Evolutionary conservation across 2,797 vertebrate genomes (phyloP).

Genomic region (Protonibea diacanthus): DNA sequence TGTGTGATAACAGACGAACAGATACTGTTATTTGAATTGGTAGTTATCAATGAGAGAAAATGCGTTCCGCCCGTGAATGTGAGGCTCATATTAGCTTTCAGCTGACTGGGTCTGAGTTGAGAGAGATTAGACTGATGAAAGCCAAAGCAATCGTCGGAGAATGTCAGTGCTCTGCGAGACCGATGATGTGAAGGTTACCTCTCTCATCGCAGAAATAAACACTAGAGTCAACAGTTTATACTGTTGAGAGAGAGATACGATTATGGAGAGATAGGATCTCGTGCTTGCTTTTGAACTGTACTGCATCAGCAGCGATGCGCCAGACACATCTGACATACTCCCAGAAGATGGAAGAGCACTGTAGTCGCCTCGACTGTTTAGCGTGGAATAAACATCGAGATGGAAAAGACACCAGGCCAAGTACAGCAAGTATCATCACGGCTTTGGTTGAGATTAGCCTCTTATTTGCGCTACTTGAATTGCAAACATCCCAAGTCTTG

Average conservation of each 20-base stretch:
- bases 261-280: slow-evolving; percentile 26
- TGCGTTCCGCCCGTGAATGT: slow-evolving; percentile 31
- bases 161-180: slow-evolving; percentile 20
- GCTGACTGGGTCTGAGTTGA: slow-evolving; percentile 20
- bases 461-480: not conserved
- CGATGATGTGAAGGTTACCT: slow-evolving; percentile 17
- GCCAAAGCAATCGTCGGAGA: slow-evolving; percentile 46
- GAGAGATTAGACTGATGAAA: slow-evolving; percentile 55
- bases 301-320: slow-evolving; percentile 23
- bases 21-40: slow-evolving; percentile 40
- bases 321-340: slow-evolving; percentile 5
- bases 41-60: slow-evolving; percentile 46
- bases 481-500: not conserved
- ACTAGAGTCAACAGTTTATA: slow-evolving; percentile 27
- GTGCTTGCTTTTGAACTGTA: slow-evolving; percentile 14
- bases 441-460: not conserved
- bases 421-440: not conserved
- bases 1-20: slow-evolving; percentile 51
- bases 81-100: slow-evolving; percentile 27
- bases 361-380: not conserved
- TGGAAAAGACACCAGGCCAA: not conserved
- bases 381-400: slow-evolving; percentile 6
- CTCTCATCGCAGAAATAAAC: slow-evolving; percentile 36
- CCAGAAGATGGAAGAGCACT: slow-evolving; percentile 6
- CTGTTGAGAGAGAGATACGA: slow-evolving; percentile 11